These are phyloP conservation scores for Turdus rufiventris DNA, from an alignment of 2,113 vertebrate species.

Conservation along the genomic window DNA sequence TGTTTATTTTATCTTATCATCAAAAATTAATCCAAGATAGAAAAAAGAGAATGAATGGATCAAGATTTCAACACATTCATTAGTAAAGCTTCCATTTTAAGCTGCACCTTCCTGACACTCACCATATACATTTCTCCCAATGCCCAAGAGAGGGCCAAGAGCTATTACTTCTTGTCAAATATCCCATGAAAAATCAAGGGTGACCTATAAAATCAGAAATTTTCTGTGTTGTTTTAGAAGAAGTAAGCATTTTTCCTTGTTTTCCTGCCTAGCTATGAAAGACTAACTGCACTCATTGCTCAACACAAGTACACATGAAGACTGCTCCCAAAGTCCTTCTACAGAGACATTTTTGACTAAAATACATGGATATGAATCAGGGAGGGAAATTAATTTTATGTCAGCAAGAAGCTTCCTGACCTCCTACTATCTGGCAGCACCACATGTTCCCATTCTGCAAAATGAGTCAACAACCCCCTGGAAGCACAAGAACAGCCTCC, in stretches of 20 bases:
- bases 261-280: background rate
- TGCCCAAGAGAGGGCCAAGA: background rate
- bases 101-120: background rate
- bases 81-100: background rate
- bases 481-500: background rate
- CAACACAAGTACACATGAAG: background rate
- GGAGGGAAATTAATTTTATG: background rate
- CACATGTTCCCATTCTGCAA: background rate
- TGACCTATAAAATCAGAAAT: background rate
- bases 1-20: background rate
- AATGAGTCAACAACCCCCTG: background rate
- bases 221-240: background rate
- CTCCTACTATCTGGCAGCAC: background rate
- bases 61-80: background rate
- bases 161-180: background rate
- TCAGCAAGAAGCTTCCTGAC: background rate
- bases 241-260: background rate
- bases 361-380: background rate
- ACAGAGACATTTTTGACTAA: background rate
- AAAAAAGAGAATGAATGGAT: background rate
- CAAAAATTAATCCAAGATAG: background rate
- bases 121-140: background rate
- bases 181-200: background rate
- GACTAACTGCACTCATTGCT: background rate
- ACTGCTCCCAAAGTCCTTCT: background rate